Percentiles rank a stretch among this genome's conserved stretches.
phyloP scores from a whole-genome alignment of 2,888 invertebrate genomes.

The Nineta flava region DNA sequence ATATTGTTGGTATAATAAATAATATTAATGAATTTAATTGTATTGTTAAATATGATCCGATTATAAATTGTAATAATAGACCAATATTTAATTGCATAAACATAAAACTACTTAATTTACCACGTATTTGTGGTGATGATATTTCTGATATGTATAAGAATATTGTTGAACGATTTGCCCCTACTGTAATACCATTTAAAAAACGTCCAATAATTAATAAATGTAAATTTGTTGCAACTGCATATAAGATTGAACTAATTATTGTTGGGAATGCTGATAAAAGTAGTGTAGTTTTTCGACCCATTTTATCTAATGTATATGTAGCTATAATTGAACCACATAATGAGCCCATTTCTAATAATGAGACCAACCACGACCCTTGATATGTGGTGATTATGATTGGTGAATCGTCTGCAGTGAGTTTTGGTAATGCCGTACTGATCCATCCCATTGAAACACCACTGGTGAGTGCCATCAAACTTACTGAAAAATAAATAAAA shows the following conservation, averaged over 20 bases:
- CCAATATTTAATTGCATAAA: slow-evolving; percentile 8
- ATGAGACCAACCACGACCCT: slow-evolving; percentile 46
- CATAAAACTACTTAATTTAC: slow-evolving; percentile 10
- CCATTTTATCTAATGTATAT: slow-evolving; percentile 43
- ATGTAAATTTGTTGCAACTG: slow-evolving; percentile 36
- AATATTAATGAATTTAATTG: slow-evolving; percentile 8
- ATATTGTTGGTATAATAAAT: slow-evolving; percentile 11
- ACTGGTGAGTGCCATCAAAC: slow-evolving; percentile 21
- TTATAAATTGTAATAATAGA: slow-evolving; percentile 7
- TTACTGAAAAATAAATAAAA: slow-evolving; percentile 18
- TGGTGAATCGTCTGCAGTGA: slow-evolving; percentile 30
- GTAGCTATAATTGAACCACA: slow-evolving; percentile 47
- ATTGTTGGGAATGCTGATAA: slow-evolving; percentile 42
- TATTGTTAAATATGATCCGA: slow-evolving; percentile 12
- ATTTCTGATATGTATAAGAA: slow-evolving; percentile 21
- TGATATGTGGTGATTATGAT: slow-evolving; percentile 33
- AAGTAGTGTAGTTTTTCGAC: slow-evolving; percentile 47
- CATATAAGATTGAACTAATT: slow-evolving; percentile 44
- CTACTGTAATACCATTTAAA: slow-evolving; percentile 42
- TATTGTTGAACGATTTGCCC: slow-evolving; percentile 26
- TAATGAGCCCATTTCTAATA: slow-evolving; percentile 46
- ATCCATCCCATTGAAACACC: slow-evolving; percentile 38
- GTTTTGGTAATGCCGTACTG: slow-evolving; percentile 36
- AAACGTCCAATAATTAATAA: slow-evolving; percentile 35
- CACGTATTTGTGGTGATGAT: slow-evolving; percentile 13